Conservation (phyloP, 2,113 vertebrate species). For the Platycercus adscitus region DNA sequence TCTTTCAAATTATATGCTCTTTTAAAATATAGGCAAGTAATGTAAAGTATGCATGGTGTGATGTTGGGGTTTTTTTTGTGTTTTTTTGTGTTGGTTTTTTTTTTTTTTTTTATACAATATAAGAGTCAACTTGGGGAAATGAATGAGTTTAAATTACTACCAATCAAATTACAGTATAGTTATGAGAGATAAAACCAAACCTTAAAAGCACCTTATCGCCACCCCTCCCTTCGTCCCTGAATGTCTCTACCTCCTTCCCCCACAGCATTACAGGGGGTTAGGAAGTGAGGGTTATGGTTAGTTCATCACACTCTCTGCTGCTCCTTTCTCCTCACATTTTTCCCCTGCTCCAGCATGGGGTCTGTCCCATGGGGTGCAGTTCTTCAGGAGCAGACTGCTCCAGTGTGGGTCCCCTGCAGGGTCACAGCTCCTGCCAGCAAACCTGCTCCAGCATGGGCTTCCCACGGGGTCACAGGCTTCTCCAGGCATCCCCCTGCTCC, state of each 20-base stretch:
- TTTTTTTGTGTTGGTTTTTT: too few relatives aligned
- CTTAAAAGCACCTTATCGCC: background rate
- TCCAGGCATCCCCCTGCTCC: background rate
- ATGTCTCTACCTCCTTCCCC: background rate
- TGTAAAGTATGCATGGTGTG: background rate
- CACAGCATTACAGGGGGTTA: background rate
- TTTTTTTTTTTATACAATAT: background rate
- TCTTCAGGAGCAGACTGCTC: background rate
- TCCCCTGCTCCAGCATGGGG: too few relatives aligned
- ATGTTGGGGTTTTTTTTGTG: background rate
- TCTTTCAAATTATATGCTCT: background rate
- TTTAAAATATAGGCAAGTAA: background rate
- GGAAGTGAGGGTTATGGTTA: background rate
- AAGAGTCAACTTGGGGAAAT: background rate
- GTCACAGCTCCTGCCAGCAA: background rate
- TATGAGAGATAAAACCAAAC: background rate
- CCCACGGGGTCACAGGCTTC: accelerated
- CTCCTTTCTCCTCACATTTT: background rate
- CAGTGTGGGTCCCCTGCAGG: accelerated
- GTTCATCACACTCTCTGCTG: too few relatives aligned
- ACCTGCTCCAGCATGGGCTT: background rate
- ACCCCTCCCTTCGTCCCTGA: background rate
- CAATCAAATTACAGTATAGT: background rate
- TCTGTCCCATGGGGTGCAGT: background rate
- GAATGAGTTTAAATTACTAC: background rate